Evolutionary conservation across 2,888 invertebrate genomes (phyloP).

Genomic region (Panorpa germanica): DNA sequence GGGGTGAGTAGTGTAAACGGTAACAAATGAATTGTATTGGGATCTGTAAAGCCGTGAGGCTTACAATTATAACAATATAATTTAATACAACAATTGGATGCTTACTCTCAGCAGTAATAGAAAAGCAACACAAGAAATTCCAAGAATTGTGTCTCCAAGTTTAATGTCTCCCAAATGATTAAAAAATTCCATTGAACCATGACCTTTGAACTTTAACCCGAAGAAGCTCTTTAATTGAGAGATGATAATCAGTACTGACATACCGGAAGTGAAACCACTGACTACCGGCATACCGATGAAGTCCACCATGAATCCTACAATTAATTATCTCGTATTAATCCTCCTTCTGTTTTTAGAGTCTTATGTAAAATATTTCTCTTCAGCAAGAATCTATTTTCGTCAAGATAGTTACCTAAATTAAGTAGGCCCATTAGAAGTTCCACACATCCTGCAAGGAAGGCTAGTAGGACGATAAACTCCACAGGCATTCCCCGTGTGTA

Average conservation of each 20-base stretch:
- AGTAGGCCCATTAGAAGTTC: constrained; percentile 66
- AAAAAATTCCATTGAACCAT: constrained; percentile 37
- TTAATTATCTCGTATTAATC: too few relatives aligned
- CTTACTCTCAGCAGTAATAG: constrained; percentile 49
- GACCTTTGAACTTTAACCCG: constrained; percentile 46
- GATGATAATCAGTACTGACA: constrained; percentile 55
- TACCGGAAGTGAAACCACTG: constrained; percentile 70
- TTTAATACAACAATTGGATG: too few relatives aligned
- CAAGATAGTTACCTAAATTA: constrained; percentile 45
- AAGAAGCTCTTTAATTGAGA: constrained; percentile 58
- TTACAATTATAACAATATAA: constrained; percentile 8
- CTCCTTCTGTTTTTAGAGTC: neutral
- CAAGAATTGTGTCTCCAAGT: constrained; percentile 42
- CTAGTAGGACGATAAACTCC: constrained; percentile 54
- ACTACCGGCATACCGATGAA: constrained; percentile 70
- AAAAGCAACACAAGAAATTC: constrained; percentile 39
- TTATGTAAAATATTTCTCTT: constrained; percentile 5
- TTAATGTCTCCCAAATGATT: constrained; percentile 29
- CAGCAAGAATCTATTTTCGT: neutral
- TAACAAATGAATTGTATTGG: neutral
- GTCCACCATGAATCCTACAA: constrained; percentile 73
- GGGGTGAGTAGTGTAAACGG: constrained; percentile 1
- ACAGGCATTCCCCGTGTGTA: constrained; percentile 47
- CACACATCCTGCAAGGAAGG: constrained; percentile 58
- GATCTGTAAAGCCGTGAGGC: constrained; percentile 4